Evolutionary conservation across 2,797 vertebrate genomes (phyloP).

Genomic region (Acanthis flammea): DNA sequence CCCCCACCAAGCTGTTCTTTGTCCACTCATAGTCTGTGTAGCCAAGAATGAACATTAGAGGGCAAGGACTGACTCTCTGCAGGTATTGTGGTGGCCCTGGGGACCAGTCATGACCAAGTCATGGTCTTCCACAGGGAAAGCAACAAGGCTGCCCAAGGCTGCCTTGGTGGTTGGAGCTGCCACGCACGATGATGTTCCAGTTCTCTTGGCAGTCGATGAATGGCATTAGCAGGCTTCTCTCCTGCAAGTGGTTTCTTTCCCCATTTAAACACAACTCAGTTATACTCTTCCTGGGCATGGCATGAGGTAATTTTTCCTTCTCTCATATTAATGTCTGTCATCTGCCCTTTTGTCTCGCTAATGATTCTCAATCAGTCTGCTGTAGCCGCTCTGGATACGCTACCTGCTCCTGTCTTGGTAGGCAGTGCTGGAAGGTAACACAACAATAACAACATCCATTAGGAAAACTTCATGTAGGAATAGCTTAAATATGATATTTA

Average conservation of each 20-base stretch:
- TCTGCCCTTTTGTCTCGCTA: not conserved
- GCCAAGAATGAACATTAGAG: not conserved
- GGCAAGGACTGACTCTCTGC: not conserved
- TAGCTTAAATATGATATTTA: slow-evolving; percentile 1
- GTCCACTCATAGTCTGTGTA: not conserved
- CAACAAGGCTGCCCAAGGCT: not conserved
- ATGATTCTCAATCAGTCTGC: slow-evolving; percentile 15
- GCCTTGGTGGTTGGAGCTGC: accelerated
- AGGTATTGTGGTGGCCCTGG: not conserved
- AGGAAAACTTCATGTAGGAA: not conserved
- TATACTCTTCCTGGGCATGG: not conserved
- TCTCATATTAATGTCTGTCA: slow-evolving; percentile 11
- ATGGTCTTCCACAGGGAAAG: not conserved
- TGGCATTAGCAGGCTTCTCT: not conserved
- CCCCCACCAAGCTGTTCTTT: not conserved
- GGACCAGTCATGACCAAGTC: not conserved
- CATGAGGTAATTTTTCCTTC: not conserved
- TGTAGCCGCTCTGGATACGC: not conserved
- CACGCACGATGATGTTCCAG: not conserved
- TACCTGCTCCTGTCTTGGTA: not conserved
- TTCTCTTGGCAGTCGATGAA: not conserved
- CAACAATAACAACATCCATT: not conserved
- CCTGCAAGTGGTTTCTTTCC: not conserved
- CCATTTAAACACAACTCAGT: not conserved
- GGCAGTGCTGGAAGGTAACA: not conserved